A percentile compares a stretch with the other conserved stretches of the same genome.
Evolutionary conservation across 2,888 invertebrate genomes (phyloP).

Genomic region (Poecilus cupreus): DNA sequence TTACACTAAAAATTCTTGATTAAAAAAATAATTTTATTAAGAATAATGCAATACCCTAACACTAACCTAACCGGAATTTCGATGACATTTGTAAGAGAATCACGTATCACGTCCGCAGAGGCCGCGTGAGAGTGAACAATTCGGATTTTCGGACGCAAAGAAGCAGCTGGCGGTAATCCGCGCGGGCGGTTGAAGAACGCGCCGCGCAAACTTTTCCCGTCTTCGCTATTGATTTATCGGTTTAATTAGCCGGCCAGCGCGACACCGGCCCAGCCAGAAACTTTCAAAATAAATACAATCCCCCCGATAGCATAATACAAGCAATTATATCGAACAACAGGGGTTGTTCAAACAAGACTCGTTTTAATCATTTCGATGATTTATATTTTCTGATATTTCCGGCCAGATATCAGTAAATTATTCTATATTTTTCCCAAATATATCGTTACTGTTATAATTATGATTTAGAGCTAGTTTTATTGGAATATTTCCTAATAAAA

Average conservation of each 20-base stretch:
- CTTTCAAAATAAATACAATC: slow-evolving; percentile 54
- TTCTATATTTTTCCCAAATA: no score
- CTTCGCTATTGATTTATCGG: slow-evolving; percentile 57
- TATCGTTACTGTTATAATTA: no score
- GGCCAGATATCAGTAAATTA: no score
- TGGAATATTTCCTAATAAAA: no score
- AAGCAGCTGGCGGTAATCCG: slow-evolving; percentile 32
- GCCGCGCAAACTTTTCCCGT: slow-evolving; percentile 46
- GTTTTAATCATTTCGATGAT: background rate
- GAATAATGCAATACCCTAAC: no score
- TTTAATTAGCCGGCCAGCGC: slow-evolving; percentile 51
- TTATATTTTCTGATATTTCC: background rate
- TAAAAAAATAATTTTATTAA: no score
- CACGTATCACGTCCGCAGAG: background rate
- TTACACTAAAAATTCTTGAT: no score
- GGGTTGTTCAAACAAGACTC: background rate
- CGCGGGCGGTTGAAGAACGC: slow-evolving; percentile 11
- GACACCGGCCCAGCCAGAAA: slow-evolving; percentile 43
- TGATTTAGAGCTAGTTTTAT: no score
- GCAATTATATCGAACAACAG: slow-evolving; percentile 26
- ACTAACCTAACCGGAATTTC: no score
- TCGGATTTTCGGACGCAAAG: slow-evolving; percentile 4
- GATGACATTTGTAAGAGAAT: slow-evolving; percentile 16
- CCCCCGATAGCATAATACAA: slow-evolving; percentile 22
- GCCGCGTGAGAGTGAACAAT: background rate